A percentile compares a stretch with the other conserved stretches of the same genome.
Evolutionary conservation across 2,113 vertebrate species (phyloP).

Genomic region (Heteronetta atricapilla): DNA sequence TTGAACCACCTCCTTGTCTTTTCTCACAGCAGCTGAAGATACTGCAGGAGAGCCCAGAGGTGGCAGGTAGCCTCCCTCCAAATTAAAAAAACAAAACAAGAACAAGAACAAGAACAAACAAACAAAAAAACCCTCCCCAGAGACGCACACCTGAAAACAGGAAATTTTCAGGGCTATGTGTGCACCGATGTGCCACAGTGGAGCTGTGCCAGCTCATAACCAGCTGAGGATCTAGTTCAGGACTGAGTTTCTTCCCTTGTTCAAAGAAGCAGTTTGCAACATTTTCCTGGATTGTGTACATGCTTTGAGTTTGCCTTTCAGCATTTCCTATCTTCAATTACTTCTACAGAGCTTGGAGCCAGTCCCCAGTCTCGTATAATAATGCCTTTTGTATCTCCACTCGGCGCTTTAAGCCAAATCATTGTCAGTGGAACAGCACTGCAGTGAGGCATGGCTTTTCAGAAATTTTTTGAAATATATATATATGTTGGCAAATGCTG

Average conservation of each 20-base stretch:
- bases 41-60: neutral
- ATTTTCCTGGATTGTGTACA: constrained; percentile 17
- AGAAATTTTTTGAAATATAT: neutral
- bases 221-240: neutral
- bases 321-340: constrained; percentile 28
- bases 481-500: constrained; percentile 42
- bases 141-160: neutral
- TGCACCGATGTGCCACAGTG: neutral
- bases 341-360: constrained; percentile 27
- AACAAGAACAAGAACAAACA: too few relatives aligned
- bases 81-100: neutral
- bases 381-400: constrained; percentile 50
- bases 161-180: neutral
- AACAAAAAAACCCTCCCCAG: too few relatives aligned
- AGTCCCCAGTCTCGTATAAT: neutral
- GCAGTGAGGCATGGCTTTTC: constrained; percentile 15
- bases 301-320: constrained; percentile 12
- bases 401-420: neutral
- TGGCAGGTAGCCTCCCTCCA: neutral
- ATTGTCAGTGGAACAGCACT: neutral
- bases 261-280: neutral
- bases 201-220: neutral
- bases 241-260: neutral
- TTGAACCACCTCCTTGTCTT: neutral
- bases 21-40: neutral